These are phyloP conservation scores for Botrylloides violaceus DNA, from an alignment of 23 tunicate species.

Conservation along the genomic window DNA sequence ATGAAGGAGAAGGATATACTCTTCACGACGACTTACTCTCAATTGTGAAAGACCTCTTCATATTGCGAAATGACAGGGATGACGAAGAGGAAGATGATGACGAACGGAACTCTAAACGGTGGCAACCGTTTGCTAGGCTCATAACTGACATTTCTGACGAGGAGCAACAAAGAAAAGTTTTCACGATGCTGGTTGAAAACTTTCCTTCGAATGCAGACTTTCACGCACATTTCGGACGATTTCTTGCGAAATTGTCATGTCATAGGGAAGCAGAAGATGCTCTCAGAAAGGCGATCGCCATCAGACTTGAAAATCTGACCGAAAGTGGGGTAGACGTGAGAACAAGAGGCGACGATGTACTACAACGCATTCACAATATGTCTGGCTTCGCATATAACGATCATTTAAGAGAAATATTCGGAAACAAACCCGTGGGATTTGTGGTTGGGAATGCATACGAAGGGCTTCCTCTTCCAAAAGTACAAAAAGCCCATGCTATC, in stretches of 20 bases:
- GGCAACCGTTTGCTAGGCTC: conserved; percentile 19
- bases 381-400: conserved; percentile 31
- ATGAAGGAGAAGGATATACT: background rate
- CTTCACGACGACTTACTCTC: conserved; percentile 10
- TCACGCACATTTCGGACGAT: conserved; percentile 54
- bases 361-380: conserved; percentile 39
- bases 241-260: conserved; percentile 25
- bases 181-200: conserved; percentile 8
- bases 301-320: conserved; percentile 2
- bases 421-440: conserved; percentile 6
- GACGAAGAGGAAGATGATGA: conserved; percentile 30
- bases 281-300: conserved; percentile 32
- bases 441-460: background rate
- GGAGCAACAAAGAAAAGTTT: conserved; percentile 18
- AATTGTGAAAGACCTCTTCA: conserved; percentile 21
- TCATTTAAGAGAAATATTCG: conserved; percentile 9
- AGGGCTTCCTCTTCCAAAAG: background rate
- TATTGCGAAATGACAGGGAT: conserved; percentile 27
- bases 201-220: conserved; percentile 42
- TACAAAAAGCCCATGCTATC: background rate
- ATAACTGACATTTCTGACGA: conserved; percentile 26
- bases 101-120: background rate
- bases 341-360: conserved; percentile 25
- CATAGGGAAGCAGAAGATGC: conserved; percentile 27
- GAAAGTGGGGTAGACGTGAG: background rate